Percentiles rank a stretch among this genome's conserved stretches.
Conservation (phyloP, 2,797 vertebrate species). For the Falco berigora region DNA sequence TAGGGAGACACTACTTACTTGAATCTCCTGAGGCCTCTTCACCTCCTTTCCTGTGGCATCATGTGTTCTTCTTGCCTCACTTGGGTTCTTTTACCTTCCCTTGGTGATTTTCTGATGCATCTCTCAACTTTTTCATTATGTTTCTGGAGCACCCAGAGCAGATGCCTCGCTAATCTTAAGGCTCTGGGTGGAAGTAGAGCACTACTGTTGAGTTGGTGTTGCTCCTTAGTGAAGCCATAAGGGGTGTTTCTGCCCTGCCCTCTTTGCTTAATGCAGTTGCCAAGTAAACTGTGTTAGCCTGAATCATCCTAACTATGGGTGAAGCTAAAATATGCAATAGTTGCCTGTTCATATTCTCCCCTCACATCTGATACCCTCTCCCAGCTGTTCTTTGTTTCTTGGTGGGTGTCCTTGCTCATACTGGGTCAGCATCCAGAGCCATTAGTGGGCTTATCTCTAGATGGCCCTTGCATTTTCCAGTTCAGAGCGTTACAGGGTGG, state of each 20-base stretch:
- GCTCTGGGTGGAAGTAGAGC: background rate
- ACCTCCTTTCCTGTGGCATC: background rate
- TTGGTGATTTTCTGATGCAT: background rate
- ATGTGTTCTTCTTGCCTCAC: rapidly evolving
- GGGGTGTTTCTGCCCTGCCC: background rate
- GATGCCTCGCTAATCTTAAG: background rate
- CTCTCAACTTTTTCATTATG: background rate
- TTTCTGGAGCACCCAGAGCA: background rate
- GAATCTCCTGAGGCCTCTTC: background rate
- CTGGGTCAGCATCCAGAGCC: background rate
- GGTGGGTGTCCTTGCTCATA: background rate
- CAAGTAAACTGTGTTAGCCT: background rate
- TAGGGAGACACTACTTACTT: background rate
- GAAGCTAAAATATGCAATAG: background rate
- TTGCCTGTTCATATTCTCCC: background rate
- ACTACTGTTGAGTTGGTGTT: background rate
- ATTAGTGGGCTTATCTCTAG: background rate
- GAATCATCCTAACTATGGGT: background rate
- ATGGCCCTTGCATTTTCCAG: rapidly evolving
- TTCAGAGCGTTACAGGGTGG: background rate
- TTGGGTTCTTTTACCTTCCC: background rate
- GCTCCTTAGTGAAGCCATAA: background rate
- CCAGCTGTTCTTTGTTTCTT: background rate
- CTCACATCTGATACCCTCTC: background rate
- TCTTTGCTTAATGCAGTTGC: background rate